A percentile compares a stretch with the other conserved stretches of the same genome.
Evolutionary conservation across 2,113 vertebrate species (phyloP).

Genomic region (Zapornia atra): DNA sequence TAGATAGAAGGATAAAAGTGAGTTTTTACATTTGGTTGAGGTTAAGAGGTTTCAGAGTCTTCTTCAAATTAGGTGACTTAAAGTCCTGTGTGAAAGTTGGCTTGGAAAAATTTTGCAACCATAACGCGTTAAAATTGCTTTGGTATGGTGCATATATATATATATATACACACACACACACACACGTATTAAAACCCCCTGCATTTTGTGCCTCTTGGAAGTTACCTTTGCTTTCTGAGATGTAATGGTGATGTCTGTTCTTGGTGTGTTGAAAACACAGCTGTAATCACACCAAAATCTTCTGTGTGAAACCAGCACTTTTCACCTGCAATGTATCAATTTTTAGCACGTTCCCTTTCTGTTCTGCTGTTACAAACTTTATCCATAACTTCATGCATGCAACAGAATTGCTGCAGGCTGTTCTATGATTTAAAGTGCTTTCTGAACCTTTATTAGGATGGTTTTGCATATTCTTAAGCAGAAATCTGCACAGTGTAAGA

Average conservation of each 20-base stretch:
- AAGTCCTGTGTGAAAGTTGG: not conserved
- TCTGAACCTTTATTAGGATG: not conserved
- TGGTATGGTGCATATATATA: not conserved
- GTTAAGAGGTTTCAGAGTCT: not conserved
- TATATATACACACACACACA: too few relatives aligned
- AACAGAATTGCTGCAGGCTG: not conserved
- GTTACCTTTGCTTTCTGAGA: not conserved
- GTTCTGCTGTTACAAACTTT: not conserved
- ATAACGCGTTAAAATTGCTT: not conserved
- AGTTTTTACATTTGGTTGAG: not conserved
- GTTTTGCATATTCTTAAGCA: not conserved
- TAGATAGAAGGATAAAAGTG: not conserved
- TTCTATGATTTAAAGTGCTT: not conserved
- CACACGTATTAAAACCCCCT: not conserved
- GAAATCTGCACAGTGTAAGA: not conserved
- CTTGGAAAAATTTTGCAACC: not conserved
- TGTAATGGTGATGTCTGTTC: not conserved
- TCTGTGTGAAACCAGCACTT: not conserved
- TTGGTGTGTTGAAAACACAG: not conserved
- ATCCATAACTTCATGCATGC: not conserved
- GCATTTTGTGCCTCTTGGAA: not conserved
- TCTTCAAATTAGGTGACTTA: not conserved
- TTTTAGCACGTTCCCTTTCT: not conserved
- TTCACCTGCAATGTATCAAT: not conserved
- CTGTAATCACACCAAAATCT: not conserved